Evolutionary conservation across 2,888 invertebrate genomes (phyloP).

Genomic region (Noctua pronuba): DNA sequence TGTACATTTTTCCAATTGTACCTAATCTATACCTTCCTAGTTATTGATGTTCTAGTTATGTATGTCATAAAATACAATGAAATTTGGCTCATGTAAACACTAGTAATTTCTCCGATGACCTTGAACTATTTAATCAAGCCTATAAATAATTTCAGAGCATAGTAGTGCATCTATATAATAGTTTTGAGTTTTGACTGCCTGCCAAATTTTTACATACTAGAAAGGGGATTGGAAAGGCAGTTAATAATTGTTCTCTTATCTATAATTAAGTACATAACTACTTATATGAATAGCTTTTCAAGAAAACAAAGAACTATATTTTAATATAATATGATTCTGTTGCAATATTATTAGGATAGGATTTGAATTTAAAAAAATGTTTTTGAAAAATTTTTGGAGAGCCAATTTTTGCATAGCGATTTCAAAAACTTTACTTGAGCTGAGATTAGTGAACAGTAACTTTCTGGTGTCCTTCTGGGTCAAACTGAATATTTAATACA

Average conservation of each 20-base stretch:
- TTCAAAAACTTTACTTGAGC: neutral
- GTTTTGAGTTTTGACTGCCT: constrained; percentile 71
- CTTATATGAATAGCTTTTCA: neutral
- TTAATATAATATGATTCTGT: neutral
- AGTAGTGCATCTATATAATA: constrained; percentile 57
- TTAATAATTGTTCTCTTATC: constrained; percentile 4
- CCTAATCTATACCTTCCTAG: neutral
- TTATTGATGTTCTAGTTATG: constrained; percentile 2
- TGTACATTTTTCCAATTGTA: neutral
- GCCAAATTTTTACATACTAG: constrained; percentile 67
- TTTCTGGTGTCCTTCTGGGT: neutral
- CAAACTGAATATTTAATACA: neutral
- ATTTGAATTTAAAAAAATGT: too few relatives aligned
- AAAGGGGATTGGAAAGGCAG: constrained; percentile 38
- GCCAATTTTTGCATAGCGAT: neutral
- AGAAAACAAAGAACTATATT: neutral
- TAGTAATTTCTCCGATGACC: constrained; percentile 63
- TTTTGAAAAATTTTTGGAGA: too few relatives aligned
- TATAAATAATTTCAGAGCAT: constrained; percentile 64
- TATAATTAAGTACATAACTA: neutral
- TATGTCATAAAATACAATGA: constrained; percentile 18
- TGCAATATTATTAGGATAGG: neutral
- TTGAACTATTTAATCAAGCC: constrained; percentile 71
- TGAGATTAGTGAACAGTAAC: neutral
- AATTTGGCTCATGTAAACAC: constrained; percentile 55